Evolutionary conservation across 2,113 vertebrate genomes (phyloP).

Genomic region (Labeo rohita): DNA sequence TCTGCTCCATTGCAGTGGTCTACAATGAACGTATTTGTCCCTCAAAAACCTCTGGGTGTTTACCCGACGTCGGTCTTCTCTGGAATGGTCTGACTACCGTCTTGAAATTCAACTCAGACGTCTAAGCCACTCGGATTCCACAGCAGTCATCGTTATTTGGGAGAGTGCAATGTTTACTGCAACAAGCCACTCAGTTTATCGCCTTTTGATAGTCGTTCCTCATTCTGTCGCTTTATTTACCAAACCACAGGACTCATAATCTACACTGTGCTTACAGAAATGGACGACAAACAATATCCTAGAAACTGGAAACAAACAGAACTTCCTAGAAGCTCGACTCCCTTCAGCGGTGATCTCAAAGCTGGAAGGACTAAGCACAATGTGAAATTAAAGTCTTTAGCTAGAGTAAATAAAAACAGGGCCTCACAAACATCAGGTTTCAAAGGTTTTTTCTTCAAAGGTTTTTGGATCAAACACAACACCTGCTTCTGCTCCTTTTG

Average conservation of each 20-base stretch:
- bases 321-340: slow-evolving; percentile 15
- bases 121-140: slow-evolving; percentile 46
- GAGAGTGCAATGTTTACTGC: slow-evolving; percentile 65
- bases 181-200: slow-evolving; percentile 65
- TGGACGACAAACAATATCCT: slow-evolving; percentile 55
- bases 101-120: neutral
- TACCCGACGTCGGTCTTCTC: neutral
- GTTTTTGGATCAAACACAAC: slow-evolving; percentile 48
- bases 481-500: slow-evolving; percentile 58
- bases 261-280: slow-evolving; percentile 56
- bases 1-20: neutral
- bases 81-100: neutral
- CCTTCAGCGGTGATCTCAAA: slow-evolving; percentile 61
- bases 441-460: slow-evolving; percentile 28
- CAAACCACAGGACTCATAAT: slow-evolving; percentile 44
- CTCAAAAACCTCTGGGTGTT: neutral
- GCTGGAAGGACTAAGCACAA: slow-evolving; percentile 49
- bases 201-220: slow-evolving; percentile 57
- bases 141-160: slow-evolving; percentile 43
- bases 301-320: slow-evolving; percentile 64
- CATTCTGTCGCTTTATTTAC: slow-evolving; percentile 57
- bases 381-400: slow-evolving; percentile 53
- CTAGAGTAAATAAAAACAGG: slow-evolving; percentile 51
- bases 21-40: neutral
- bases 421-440: slow-evolving; percentile 33